Percentiles rank a stretch among this genome's conserved stretches.
These are phyloP conservation scores for Thripadectes ignobilis DNA, from an alignment of 2,797 vertebrate genomes.

Conservation along the genomic window DNA sequence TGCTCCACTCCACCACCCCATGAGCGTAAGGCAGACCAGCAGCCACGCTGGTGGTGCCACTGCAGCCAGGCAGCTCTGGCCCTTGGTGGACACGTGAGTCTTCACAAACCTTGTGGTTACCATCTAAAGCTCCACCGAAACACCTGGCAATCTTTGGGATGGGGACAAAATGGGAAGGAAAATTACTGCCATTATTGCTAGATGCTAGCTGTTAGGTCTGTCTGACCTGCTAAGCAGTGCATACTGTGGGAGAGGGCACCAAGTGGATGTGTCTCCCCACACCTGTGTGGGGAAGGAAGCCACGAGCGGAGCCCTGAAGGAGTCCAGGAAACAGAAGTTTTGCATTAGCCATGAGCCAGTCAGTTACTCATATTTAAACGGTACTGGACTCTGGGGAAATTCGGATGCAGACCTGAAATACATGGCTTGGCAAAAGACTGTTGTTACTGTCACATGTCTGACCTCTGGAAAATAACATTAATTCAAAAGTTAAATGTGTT, in stretches of 20 bases:
- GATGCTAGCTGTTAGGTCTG: background rate
- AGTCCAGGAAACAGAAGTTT: conserved; percentile 19
- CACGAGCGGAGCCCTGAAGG: background rate
- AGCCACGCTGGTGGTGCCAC: background rate
- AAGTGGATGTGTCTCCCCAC: background rate
- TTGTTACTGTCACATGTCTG: conserved; percentile 25
- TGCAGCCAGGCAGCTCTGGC: background rate
- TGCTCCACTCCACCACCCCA: background rate
- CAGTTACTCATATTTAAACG: background rate
- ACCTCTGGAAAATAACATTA: conserved; percentile 50
- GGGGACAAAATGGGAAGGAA: background rate
- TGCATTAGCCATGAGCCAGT: background rate
- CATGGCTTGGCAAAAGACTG: conserved; percentile 24
- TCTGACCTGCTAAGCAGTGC: background rate
- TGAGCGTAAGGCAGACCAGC: fast-evolving
- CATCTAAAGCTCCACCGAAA: background rate
- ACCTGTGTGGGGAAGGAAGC: background rate
- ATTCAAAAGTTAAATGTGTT: conserved; percentile 46
- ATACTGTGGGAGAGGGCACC: background rate
- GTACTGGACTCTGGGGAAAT: conserved; percentile 9
- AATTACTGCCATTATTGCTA: background rate
- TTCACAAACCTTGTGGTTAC: background rate
- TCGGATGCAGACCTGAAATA: conserved; percentile 28
- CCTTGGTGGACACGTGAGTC: background rate
- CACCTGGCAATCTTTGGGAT: background rate